A percentile compares a stretch with the other conserved stretches of the same genome.
These are phyloP conservation scores for Scrobipalpa costella DNA, from an alignment of 2,888 invertebrate genomes.

Conservation along the genomic window DNA sequence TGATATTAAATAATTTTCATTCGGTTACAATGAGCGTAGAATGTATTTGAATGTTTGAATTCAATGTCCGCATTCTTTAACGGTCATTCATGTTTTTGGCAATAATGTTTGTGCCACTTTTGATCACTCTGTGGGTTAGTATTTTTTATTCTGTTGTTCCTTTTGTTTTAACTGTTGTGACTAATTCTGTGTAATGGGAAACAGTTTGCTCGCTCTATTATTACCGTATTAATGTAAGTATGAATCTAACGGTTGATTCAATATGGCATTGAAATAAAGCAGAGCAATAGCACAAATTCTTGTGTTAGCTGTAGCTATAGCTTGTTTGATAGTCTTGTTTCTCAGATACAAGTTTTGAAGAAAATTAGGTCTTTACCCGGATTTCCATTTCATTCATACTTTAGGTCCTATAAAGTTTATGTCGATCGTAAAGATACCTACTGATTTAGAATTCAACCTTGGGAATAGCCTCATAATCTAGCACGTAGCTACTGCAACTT, in stretches of 20 bases:
- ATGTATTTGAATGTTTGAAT: not conserved
- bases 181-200: constrained; percentile 12
- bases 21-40: not conserved
- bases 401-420: not conserved
- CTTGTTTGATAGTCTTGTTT: not conserved
- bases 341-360: not conserved
- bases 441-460: not conserved
- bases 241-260: not conserved
- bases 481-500: not conserved
- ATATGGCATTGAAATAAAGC: not conserved
- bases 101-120: not conserved
- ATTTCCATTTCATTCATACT: not conserved
- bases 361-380: not conserved
- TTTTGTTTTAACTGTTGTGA: constrained; percentile 17
- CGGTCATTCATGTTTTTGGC: constrained; percentile 16
- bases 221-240: constrained; percentile 2
- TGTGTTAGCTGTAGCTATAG: not conserved
- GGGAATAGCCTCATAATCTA: no score
- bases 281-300: not conserved
- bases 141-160: constrained; percentile 2
- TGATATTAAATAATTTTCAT: constrained; percentile 29
- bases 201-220: constrained; percentile 7
- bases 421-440: constrained; percentile 1
- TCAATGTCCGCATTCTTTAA: constrained; percentile 25
- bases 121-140: not conserved